Evolutionary conservation across 2,113 vertebrate genomes (phyloP).

Genomic region (Mesocricetus auratus): DNA sequence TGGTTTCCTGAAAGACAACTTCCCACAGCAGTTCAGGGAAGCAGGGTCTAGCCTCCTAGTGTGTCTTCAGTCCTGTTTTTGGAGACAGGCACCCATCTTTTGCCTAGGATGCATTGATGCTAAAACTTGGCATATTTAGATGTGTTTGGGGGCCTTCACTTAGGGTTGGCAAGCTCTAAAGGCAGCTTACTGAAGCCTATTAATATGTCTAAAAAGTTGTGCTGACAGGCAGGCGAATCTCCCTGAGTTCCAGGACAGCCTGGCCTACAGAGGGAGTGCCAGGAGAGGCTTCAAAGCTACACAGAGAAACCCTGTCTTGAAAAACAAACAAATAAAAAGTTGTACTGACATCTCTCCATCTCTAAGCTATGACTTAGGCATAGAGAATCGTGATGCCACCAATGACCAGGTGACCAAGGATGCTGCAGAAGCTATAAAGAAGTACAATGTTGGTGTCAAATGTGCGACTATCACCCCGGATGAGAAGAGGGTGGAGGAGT

Average conservation of each 20-base stretch:
- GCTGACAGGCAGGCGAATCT: no score
- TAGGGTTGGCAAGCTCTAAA: not conserved
- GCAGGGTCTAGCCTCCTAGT: not conserved
- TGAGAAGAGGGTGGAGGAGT: constrained; percentile 97
- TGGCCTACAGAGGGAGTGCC: no score
- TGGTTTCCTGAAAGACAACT: not conserved
- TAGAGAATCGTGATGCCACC: constrained; percentile 96
- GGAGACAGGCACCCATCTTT: not conserved
- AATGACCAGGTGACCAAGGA: constrained; percentile 95
- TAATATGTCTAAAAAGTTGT: not conserved
- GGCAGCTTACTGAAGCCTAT: not conserved
- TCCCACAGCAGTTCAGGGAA: accelerated
- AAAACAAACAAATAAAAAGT: not conserved
- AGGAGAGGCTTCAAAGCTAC: not conserved
- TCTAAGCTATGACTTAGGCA: constrained; percentile 95
- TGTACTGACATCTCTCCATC: not conserved
- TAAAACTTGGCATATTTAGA: not conserved
- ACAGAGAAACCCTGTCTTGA: no score
- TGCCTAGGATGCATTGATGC: not conserved
- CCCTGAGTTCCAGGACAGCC: no score
- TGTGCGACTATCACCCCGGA: constrained; percentile 99
- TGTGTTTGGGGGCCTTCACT: not conserved
- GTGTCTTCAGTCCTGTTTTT: not conserved
- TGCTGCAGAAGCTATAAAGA: constrained; percentile 95
- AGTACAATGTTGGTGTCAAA: constrained; percentile 95